These are phyloP conservation scores for Sebastes kiyomatsui DNA, from an alignment of 2,797 vertebrate genomes.

Conservation along the genomic window DNA sequence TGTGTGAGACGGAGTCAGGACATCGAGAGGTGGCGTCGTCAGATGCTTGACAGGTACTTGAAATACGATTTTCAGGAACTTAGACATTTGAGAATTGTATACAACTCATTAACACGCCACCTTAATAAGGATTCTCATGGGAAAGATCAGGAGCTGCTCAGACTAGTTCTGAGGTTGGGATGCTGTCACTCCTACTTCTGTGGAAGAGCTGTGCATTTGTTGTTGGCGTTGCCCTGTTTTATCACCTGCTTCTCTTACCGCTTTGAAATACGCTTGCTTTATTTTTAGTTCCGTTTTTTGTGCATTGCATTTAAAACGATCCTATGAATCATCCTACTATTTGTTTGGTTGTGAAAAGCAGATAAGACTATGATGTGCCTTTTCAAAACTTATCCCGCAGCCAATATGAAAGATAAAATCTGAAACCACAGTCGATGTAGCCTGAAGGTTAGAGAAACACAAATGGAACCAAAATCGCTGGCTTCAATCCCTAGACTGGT, in stretches of 20 bases:
- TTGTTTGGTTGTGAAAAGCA: conserved; percentile 29
- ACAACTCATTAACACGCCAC: conserved; percentile 66
- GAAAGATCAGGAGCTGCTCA: conserved; percentile 57
- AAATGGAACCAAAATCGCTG: conserved; percentile 30
- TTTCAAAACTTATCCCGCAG: background rate
- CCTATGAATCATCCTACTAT: background rate
- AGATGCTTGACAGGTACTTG: conserved; percentile 72
- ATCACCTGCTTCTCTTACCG: background rate
- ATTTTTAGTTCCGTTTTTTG: background rate
- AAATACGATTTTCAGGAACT: conserved; percentile 55
- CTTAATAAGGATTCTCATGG: conserved; percentile 52
- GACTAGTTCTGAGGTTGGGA: conserved; percentile 53
- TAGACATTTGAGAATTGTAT: conserved; percentile 54
- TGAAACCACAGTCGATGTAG: conserved; percentile 19
- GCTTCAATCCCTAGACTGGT: conserved; percentile 7
- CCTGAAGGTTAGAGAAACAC: conserved; percentile 31
- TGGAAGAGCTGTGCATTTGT: conserved; percentile 14
- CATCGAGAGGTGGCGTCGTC: conserved; percentile 47
- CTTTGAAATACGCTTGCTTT: background rate
- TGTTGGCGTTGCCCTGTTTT: background rate
- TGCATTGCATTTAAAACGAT: background rate
- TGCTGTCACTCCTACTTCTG: conserved; percentile 27
- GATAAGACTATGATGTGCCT: conserved; percentile 2
- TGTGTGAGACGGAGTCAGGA: conserved; percentile 59
- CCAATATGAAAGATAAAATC: conserved; percentile 26